phyloP scores from a whole-genome alignment of 2,888 invertebrate genomes.

The Lepidochitona cinerea region DNA sequence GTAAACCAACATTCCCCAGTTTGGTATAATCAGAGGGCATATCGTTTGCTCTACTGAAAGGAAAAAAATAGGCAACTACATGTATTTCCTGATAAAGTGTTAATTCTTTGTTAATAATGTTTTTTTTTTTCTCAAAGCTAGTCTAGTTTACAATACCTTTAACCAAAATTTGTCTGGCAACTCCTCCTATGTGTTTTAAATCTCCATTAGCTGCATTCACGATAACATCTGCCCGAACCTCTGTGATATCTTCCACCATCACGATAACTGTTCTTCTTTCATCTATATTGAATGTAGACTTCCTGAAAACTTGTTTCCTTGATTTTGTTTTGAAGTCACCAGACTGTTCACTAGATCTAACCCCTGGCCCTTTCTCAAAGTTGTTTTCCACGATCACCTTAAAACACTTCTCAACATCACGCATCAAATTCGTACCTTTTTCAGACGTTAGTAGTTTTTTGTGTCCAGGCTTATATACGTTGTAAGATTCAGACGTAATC shows the following conservation, averaged over 20 bases:
- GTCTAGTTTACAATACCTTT: constrained; percentile 49
- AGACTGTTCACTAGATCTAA: too few relatives aligned
- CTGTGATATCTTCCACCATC: constrained; percentile 40
- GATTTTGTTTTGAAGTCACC: not conserved
- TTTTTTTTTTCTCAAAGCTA: not conserved
- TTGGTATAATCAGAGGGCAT: too few relatives aligned
- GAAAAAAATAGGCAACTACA: not conserved
- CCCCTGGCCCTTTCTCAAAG: too few relatives aligned
- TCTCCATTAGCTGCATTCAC: constrained; percentile 51
- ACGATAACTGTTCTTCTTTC: constrained; percentile 27
- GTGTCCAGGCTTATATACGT: not conserved
- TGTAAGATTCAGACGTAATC: not conserved
- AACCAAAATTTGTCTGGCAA: constrained; percentile 43
- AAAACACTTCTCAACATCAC: not conserved
- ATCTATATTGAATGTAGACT: constrained; percentile 18
- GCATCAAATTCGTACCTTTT: not conserved
- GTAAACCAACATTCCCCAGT: too few relatives aligned
- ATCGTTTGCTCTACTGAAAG: not conserved
- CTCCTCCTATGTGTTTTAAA: constrained; percentile 47
- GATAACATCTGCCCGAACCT: constrained; percentile 42
- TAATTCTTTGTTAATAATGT: not conserved
- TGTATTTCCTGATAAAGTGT: not conserved
- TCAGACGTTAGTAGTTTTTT: not conserved
- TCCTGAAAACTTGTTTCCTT: not conserved
- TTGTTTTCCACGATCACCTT: not conserved